Base-by-base conservation (phyloP, 37 sponge, comb jelly and placozoan genomes). In the Petrosia ficiformis region DNA sequence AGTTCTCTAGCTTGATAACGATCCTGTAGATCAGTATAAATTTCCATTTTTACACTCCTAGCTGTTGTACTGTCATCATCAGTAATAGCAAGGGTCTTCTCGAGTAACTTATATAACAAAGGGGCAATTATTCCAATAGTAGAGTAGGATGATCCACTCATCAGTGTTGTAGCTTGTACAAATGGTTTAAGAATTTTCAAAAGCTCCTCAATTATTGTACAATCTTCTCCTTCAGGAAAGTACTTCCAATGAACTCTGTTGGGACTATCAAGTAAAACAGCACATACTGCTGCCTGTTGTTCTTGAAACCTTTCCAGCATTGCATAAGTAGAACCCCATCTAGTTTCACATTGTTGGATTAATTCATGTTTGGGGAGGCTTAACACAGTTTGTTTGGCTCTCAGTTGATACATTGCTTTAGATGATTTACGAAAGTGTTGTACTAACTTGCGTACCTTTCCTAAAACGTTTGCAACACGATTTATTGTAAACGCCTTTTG, bases 271-370 rank as follows among this genome's bases (percentile, higher is more conserved):
- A 48, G 14, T 14, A 48, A 48, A 19, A 48, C 54, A 48, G 8
- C 54, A 48, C 14, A 48, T 48, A 48, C 14, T 48, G 54, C 54
- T 48, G 54, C 22, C 4, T 68, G 70, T 8, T n/a, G 38, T 8
- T 68, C 39, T 38, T 34, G 24, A 4, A 68, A 35, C 39, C 35
- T 35, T 30, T 68, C 70, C 38, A 26, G 4, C 70, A 68, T 68
- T 26, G 24, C 5, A 28, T 68, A 68, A 32, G 37, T 68, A 38
- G 70, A 68, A n/a, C 70, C 70, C 70, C 70, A 68, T 8, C 70
- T 8, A 35, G 70, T 68, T 34, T 35, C 40, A 3, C 32, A 26
- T 25, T 39, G 36, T 39, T 68, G 70, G 32, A 68, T 8, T 35
- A 68, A 39, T 28, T 68, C 70, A 35, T 39, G 39, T 39, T 25